phyloP scores from a whole-genome alignment of 2,113 vertebrate species.

The Paradoxurus hermaphroditus region DNA sequence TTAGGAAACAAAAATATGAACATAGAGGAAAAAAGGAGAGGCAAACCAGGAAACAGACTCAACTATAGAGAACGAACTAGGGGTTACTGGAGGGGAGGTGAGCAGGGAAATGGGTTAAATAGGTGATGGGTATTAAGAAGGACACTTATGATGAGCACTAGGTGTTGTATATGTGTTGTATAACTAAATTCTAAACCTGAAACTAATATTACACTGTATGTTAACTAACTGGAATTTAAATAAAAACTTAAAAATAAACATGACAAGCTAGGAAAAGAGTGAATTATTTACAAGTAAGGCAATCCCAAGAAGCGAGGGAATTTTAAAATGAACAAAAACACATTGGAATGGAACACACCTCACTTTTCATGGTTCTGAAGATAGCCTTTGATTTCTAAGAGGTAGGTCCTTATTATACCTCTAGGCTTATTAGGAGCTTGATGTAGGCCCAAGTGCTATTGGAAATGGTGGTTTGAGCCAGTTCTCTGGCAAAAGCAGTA shows the following conservation, averaged over 20 bases:
- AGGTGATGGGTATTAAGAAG: background rate
- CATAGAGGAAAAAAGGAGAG: background rate
- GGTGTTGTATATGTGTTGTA: background rate
- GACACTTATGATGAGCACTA: background rate
- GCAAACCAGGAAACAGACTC: background rate
- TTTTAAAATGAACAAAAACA: background rate
- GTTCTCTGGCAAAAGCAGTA: background rate
- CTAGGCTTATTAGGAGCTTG: background rate
- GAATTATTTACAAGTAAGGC: background rate
- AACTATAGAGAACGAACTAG: background rate
- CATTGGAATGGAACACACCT: background rate
- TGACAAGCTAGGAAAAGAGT: background rate
- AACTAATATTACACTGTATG: background rate
- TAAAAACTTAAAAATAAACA: background rate
- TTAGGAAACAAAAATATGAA: background rate
- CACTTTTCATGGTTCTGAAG: background rate
- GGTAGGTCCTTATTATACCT: background rate
- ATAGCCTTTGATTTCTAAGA: background rate
- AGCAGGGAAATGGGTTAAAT: background rate
- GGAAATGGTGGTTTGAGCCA: background rate
- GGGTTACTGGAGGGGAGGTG: background rate
- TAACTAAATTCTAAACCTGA: background rate
- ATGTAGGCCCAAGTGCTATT: background rate
- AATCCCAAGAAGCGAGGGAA: background rate
- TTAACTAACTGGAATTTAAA: background rate